phyloP scores from a whole-genome alignment of 2,113 vertebrate species.

The Nothobranchius furzeri region DNA sequence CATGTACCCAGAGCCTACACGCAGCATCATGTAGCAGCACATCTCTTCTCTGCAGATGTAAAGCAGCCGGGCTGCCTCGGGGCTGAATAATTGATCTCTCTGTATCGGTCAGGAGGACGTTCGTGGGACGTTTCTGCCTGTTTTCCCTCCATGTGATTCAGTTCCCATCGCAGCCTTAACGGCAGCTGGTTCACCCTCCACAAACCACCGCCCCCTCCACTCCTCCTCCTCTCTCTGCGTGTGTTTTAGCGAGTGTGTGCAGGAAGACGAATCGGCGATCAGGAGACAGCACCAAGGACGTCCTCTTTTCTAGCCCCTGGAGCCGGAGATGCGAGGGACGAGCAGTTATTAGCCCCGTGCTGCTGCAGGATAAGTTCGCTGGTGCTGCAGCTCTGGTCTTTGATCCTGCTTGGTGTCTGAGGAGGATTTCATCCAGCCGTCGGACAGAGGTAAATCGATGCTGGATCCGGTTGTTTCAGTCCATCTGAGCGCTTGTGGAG shows the following conservation, averaged over 20 bases:
- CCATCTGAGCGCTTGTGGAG: slow-evolving; percentile 42
- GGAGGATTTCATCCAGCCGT: slow-evolving; percentile 52
- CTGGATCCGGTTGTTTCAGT: slow-evolving; percentile 18
- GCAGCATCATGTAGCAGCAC: background rate
- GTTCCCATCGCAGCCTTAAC: slow-evolving; percentile 54
- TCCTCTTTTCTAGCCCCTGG: slow-evolving; percentile 64
- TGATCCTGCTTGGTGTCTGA: slow-evolving; percentile 41
- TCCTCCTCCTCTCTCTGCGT: slow-evolving; percentile 14
- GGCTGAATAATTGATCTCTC: slow-evolving; percentile 68
- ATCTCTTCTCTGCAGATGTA: slow-evolving; percentile 16
- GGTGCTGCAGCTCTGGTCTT: slow-evolving; percentile 26
- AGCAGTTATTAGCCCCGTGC: slow-evolving; percentile 59
- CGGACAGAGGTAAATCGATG: slow-evolving; percentile 73
- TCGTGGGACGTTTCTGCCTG: slow-evolving; percentile 53
- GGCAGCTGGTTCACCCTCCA: slow-evolving; percentile 59
- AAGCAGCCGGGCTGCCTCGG: slow-evolving; percentile 50
- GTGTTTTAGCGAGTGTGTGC: slow-evolving; percentile 43
- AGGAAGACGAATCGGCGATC: slow-evolving; percentile 51
- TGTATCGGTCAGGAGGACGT: slow-evolving; percentile 60
- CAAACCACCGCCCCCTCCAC: slow-evolving; percentile 47
- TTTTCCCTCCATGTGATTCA: slow-evolving; percentile 63
- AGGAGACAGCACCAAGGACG: slow-evolving; percentile 76
- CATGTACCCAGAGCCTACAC: background rate
- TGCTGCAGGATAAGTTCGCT: slow-evolving; percentile 63
- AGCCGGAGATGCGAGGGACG: slow-evolving; percentile 72